Evolutionary conservation across 2,888 invertebrate genomes (phyloP), one percentile per base, ranked within the genome.

Genomic region (Epinotia bilunana): DNA sequence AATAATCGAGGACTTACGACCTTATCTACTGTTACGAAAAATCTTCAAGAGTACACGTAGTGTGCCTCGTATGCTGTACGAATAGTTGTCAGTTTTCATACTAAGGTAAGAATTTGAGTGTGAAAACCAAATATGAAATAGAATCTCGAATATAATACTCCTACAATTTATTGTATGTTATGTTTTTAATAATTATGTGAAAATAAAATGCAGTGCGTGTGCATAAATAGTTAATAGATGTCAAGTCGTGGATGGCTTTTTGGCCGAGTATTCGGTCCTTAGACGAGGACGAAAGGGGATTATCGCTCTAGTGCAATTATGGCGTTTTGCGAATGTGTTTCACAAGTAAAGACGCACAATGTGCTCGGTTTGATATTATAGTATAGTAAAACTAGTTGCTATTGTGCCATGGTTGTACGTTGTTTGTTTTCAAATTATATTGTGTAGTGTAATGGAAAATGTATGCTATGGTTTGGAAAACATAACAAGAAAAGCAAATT

Each of bases 61-160:
- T 53, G 53, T 53, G n/a, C n/a, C n/a, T 53, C 53, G 53, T 53
- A n/a, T 53, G 53, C 53, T 53, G 49, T n/a, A 49, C n/a, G 53
- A 53, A 53, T n/a, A 53, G n/a, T 53, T 53, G n/a, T n/a, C 53
- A n/a, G 49, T 49, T 16, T n/a, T n/a, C 2, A 53, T 53, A 6
- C n/a, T n/a, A 53, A n/a, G n/a, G 53, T n/a, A 53, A 49, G 13
- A 13, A 53, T 20, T 23, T 1, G 53, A 16, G 49, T 9, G 18
- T 53, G 39, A 20, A 57, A 20, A 68, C 13, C 3, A 13, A 13
- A 49, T 49, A 28, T 57, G 46, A 46, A 57, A 57, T 49, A 58
- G 74, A 74, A 74, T 74, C 74, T 74, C 74, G 63, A 70, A 58
- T 63, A 61, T 23, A 68, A 74, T 74, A 64, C 72, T 72, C 70